Conservation (phyloP, 2,113 vertebrate species). For the Brienomyrus longianalis region DNA sequence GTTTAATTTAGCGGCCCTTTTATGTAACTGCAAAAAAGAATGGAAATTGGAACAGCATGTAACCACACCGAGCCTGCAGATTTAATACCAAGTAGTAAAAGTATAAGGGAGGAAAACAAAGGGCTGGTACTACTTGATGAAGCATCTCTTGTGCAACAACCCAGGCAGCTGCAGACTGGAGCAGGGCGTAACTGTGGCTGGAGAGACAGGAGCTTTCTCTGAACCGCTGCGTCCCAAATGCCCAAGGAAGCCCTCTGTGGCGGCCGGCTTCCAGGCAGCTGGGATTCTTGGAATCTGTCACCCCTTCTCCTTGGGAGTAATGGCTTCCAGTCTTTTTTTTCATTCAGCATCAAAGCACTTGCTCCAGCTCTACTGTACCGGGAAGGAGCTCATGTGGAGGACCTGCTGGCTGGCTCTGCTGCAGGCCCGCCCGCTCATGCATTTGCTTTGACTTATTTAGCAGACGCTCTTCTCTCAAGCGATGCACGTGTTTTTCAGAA, state of each 20-base stretch:
- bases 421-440: not conserved
- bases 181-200: constrained; percentile 41
- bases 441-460: not conserved
- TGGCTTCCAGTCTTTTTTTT: not conserved
- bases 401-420: not conserved
- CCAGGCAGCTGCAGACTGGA: constrained; percentile 47
- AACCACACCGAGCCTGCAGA: constrained; percentile 57
- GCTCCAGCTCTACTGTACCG: not conserved
- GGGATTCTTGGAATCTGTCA: constrained; percentile 22
- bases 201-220: constrained; percentile 35
- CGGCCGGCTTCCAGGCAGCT: constrained; percentile 10
- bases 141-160: constrained; percentile 52
- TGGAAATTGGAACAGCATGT: constrained; percentile 60
- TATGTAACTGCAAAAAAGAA: constrained; percentile 39
- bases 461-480: not conserved
- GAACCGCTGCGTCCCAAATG: constrained; percentile 9
- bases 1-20: constrained; percentile 51
- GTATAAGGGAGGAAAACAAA: constrained; percentile 60
- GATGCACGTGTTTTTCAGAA: not conserved
- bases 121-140: constrained; percentile 34
- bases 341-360: constrained; percentile 14
- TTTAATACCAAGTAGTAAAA: constrained; percentile 57
- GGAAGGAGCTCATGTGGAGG: not conserved
- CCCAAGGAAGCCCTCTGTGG: constrained; percentile 21
- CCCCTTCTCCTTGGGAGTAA: not conserved